Evolutionary conservation across 2,797 vertebrate genomes (phyloP).

Genomic region (Oreonectes daqikongensis): DNA sequence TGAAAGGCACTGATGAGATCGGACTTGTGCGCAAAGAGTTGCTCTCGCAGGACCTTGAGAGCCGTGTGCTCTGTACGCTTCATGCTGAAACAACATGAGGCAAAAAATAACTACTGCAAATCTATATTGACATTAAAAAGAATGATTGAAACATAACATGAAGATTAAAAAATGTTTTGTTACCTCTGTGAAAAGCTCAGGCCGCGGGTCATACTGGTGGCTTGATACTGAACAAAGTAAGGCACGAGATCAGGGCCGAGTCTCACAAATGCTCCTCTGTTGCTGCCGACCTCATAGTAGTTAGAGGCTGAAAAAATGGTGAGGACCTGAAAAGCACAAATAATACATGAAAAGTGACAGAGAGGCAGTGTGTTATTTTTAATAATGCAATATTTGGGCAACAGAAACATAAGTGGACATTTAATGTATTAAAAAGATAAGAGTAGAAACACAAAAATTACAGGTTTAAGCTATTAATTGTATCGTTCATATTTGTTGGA

Average conservation of each 20-base stretch:
- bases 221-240: constrained; percentile 91
- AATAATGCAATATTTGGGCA: too few relatives aligned
- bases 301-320: constrained; percentile 86
- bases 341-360: background rate
- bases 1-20: constrained; percentile 85
- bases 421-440: too few relatives aligned
- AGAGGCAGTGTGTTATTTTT: too few relatives aligned
- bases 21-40: constrained; percentile 90
- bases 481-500: too few relatives aligned
- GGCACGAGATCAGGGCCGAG: constrained; percentile 88
- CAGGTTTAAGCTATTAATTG: too few relatives aligned
- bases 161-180: background rate
- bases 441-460: too few relatives aligned
- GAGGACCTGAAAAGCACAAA: constrained; percentile 67
- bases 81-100: constrained; percentile 71
- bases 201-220: constrained; percentile 82
- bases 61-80: constrained; percentile 90
- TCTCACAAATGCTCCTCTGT: constrained; percentile 91
- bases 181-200: constrained; percentile 88
- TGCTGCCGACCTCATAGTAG: constrained; percentile 94
- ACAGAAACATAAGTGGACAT: too few relatives aligned
- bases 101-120: background rate
- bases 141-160: background rate
- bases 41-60: constrained; percentile 85
- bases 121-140: background rate